phyloP scores from a whole-genome alignment of 1,140 invertebrate genomes.

The Drosophila sulfurigaster region DNA sequence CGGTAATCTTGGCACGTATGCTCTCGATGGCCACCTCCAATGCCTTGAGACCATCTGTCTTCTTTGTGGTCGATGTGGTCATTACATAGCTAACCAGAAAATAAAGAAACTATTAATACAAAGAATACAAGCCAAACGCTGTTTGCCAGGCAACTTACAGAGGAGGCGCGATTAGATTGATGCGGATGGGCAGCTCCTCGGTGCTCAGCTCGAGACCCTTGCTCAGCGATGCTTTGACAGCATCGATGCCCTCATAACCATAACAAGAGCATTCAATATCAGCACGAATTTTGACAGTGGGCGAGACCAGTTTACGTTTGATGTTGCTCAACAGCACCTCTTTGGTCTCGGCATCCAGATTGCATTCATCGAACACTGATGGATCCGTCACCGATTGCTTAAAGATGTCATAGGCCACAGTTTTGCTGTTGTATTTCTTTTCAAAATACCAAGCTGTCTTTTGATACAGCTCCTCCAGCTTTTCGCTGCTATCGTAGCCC shows the following conservation, averaged over 20 bases:
- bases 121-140: no score
- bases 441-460: slow-evolving; percentile 99
- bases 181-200: slow-evolving; percentile 97
- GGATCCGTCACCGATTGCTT: slow-evolving; percentile 98
- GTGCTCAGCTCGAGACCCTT: slow-evolving; percentile 97
- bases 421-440: slow-evolving; percentile 98
- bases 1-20: slow-evolving; percentile 93
- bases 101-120: no score
- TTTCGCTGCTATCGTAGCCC: slow-evolving; percentile 95
- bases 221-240: slow-evolving; percentile 97
- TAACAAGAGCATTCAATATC: slow-evolving; percentile 99
- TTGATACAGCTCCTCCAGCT: slow-evolving; percentile 97
- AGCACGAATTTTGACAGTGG: slow-evolving; percentile 98
- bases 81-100: slow-evolving; percentile 87
- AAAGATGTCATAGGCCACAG: slow-evolving; percentile 98
- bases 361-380: slow-evolving; percentile 97
- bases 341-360: slow-evolving; percentile 96
- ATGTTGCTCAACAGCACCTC: slow-evolving; percentile 97
- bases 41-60: slow-evolving; percentile 95
- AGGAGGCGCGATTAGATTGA: slow-evolving; percentile 99
- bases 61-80: slow-evolving; percentile 98
- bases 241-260: slow-evolving; percentile 99
- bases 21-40: slow-evolving; percentile 95
- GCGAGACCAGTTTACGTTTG: slow-evolving; percentile 97
- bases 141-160: slow-evolving; percentile 86